Conservation (phyloP, 92 coral and sea anemone genomes). For the Palythoa caribaeorum region DNA sequence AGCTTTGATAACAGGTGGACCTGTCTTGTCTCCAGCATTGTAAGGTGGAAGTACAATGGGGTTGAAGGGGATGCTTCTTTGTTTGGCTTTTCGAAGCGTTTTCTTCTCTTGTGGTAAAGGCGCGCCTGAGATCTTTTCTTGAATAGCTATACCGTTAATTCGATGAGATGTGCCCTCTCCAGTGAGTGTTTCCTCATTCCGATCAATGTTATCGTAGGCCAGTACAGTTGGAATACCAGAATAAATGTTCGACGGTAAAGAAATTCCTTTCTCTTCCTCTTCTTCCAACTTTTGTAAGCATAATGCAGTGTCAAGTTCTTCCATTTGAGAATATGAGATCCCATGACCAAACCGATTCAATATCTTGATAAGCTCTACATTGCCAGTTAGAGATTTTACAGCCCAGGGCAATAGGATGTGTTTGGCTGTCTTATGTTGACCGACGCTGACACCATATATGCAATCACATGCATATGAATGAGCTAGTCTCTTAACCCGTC, state of each 20-base stretch:
- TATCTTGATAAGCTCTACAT: constrained; percentile 57
- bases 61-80: constrained; percentile 47
- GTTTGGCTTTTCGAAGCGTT: constrained; percentile 49
- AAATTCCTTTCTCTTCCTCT: constrained; percentile 50
- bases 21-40: constrained; percentile 49
- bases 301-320: constrained; percentile 62
- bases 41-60: constrained; percentile 33
- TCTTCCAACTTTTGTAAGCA: constrained; percentile 61
- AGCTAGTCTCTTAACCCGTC: constrained; percentile 52
- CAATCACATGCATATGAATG: constrained; percentile 66
- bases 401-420: constrained; percentile 47
- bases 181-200: constrained; percentile 60
- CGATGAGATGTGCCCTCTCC: constrained; percentile 71
- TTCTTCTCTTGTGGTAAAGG: constrained; percentile 4
- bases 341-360: constrained; percentile 48
- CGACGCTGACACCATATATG: constrained; percentile 56
- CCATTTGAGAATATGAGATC: constrained; percentile 48
- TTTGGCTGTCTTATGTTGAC: constrained; percentile 54
- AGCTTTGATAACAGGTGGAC: constrained; percentile 40
- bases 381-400: constrained; percentile 64
- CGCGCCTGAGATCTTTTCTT: constrained; percentile 59
- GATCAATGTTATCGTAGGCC: constrained; percentile 71
- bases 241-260: constrained; percentile 57
- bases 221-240: constrained; percentile 54
- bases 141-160: constrained; percentile 66